Percentiles rank a stretch among this genome's conserved stretches.
Evolutionary conservation across 2,113 vertebrate genomes (phyloP).

Genomic region (Fulica atra): DNA sequence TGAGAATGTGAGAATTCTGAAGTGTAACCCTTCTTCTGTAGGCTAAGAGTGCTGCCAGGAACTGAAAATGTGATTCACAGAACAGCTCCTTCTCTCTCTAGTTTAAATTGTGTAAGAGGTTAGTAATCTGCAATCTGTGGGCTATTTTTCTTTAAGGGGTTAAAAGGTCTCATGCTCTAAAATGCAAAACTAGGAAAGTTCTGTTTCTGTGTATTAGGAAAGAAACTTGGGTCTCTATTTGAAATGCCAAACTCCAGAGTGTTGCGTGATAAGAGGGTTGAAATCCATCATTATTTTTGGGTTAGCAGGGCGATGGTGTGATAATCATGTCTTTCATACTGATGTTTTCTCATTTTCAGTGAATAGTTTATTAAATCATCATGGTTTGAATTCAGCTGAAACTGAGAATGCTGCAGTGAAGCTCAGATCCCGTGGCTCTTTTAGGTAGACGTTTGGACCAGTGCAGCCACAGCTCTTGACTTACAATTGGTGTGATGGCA

Average conservation of each 20-base stretch:
- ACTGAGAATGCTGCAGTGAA: background rate
- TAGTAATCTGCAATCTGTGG: background rate
- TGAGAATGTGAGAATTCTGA: conserved; percentile 4
- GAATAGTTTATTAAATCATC: background rate
- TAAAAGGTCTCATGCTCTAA: background rate
- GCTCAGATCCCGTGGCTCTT: background rate
- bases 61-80: conserved; percentile 1
- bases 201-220: background rate
- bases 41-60: conserved; percentile 5
- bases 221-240: background rate
- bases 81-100: background rate
- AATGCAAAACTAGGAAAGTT: background rate
- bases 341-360: background rate
- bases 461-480: background rate
- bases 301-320: background rate
- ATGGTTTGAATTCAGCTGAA: background rate
- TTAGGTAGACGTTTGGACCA: background rate
- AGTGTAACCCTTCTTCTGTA: background rate
- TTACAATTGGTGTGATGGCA: background rate
- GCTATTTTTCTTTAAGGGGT: background rate
- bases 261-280: background rate
- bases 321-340: background rate
- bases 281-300: background rate
- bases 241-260: background rate
- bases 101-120: background rate